phyloP scores from a whole-genome alignment of 2,113 vertebrate species.

The Eleginops maclovinus region DNA sequence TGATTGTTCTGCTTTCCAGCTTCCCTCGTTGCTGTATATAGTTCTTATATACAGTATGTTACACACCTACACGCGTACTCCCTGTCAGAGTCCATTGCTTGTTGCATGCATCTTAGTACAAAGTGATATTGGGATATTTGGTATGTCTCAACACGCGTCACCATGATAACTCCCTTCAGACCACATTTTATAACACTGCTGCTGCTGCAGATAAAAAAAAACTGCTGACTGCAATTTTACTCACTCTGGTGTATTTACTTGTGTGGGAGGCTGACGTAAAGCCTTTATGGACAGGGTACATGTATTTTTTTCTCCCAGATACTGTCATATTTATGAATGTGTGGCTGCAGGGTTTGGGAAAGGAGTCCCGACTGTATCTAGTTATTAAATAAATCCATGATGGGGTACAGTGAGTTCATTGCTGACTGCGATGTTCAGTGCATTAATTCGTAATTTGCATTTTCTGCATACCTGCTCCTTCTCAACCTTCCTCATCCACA shows the following conservation, averaged over 20 bases:
- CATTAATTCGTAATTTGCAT: slow-evolving; percentile 1
- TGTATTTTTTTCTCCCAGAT: slow-evolving; percentile 12
- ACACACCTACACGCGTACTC: background rate
- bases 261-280: slow-evolving; percentile 40
- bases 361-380: slow-evolving; percentile 23
- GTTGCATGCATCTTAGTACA: slow-evolving; percentile 39
- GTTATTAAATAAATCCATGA: slow-evolving; percentile 27
- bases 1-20: background rate
- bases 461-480: background rate
- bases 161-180: slow-evolving; percentile 32
- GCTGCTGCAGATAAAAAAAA: slow-evolving; percentile 47
- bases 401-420: slow-evolving; percentile 12
- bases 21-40: background rate
- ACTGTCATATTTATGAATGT: slow-evolving; percentile 49
- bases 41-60: background rate
- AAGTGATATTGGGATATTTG: slow-evolving; percentile 31
- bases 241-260: slow-evolving; percentile 43
- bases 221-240: slow-evolving; percentile 45
- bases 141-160: slow-evolving; percentile 24
- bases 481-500: background rate
- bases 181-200: slow-evolving; percentile 37
- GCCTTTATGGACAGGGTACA: slow-evolving; percentile 29
- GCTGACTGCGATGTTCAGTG: slow-evolving; percentile 3
- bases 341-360: slow-evolving; percentile 18
- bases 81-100: background rate